These are phyloP conservation scores for Tinea trinotella DNA, from an alignment of 2,888 invertebrate genomes.

Conservation along the genomic window DNA sequence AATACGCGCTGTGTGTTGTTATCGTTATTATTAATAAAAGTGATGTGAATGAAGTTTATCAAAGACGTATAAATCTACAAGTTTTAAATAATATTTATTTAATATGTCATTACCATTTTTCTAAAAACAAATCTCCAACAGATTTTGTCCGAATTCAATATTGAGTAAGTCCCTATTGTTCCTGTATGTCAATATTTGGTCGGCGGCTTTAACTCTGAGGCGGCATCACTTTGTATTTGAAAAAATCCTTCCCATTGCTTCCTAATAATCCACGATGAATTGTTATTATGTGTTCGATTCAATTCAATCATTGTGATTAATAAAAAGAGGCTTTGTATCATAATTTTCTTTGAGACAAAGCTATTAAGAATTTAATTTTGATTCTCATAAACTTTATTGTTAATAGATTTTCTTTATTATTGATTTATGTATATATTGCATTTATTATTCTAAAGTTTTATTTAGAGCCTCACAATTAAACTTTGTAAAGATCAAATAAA, in stretches of 20 bases:
- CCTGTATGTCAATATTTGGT: slow-evolving; percentile 64
- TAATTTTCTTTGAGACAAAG: not conserved
- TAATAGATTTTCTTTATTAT: not conserved
- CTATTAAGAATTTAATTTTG: not conserved
- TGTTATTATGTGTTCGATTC: slow-evolving; percentile 66
- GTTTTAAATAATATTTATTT: too few species aligned
- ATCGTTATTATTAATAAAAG: too few species aligned
- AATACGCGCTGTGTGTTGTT: too few species aligned
- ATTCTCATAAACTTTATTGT: not conserved
- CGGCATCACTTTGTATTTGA: slow-evolving; percentile 56
- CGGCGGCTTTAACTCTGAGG: slow-evolving; percentile 34
- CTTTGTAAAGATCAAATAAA: too few species aligned
- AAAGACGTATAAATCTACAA: too few species aligned
- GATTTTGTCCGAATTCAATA: not conserved
- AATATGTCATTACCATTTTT: too few species aligned
- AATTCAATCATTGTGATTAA: slow-evolving; percentile 42
- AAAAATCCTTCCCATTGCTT: slow-evolving; percentile 58
- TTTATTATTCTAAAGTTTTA: too few species aligned
- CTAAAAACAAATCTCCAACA: too few species aligned
- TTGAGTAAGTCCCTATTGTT: not conserved
- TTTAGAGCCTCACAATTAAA: too few species aligned
- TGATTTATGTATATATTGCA: not conserved
- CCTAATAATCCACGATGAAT: slow-evolving; percentile 60
- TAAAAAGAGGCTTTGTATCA: slow-evolving; percentile 38
- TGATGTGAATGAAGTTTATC: too few species aligned